Evolutionary conservation across 2,888 invertebrate genomes (phyloP), one percentile per base, ranked within the genome.

Genomic region (Selenia dentaria): DNA sequence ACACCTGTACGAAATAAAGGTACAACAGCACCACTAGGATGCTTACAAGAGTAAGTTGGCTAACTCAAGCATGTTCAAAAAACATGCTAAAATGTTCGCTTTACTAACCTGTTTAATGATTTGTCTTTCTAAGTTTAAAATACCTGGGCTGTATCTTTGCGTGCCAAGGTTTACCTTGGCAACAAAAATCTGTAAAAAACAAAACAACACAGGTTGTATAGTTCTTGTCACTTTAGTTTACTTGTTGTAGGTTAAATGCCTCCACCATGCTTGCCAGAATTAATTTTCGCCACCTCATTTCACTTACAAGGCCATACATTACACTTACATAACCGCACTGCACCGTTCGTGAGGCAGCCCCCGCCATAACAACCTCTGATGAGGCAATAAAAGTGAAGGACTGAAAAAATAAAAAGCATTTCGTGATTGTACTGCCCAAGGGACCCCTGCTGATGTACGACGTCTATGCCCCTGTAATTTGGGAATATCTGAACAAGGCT

Each of bases 361-460:
- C 26, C 34, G 16, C 37, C 18, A 75, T 74, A 76, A 76, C 75
- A 65, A 64, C 60, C 70, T 58, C 73, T 82, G 82, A 85, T 81
- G 84, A 83, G 80, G 83, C 83, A 78, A 84, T 87, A 85, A 87
- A 80, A 62, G 70, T 62, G 70, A 59, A 59, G 62, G 60, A 67
- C 65, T 71, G 79, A 79, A 83, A 82, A 83, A 84, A 87, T 87
- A 86, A 87, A 58, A 85, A 87, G 87, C 84, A 78, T 86, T 85
- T 79, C 72, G 79, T 79, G 82, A 85, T 85, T 82, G 83, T 79
- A 64, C 72, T 62, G 52, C 72, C 67, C 65, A 37, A 48, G 61
- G 68, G 67, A 65, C 64, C 59, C 68, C 67, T 57, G 57, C 65
- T 71, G 72, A 74, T 62, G 57, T 68, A 70, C 58, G 51, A 41